These are phyloP conservation scores for Acanthosepion esculentum DNA, from an alignment of 2,888 invertebrate genomes.

Conservation along the genomic window DNA sequence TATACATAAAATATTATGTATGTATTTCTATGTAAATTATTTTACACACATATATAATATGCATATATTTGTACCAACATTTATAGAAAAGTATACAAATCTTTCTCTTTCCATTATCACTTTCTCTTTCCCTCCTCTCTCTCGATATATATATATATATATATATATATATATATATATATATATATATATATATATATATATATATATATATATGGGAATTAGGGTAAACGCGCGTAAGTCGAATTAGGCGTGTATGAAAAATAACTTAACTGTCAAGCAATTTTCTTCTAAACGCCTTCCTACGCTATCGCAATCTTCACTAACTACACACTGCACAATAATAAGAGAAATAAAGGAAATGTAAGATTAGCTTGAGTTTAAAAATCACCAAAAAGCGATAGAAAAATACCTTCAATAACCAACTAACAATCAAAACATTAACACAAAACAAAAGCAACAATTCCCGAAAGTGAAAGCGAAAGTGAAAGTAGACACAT, in stretches of 20 bases:
- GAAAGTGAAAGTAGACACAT: background rate
- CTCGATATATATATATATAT: too few species aligned
- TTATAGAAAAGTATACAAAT: too few species aligned
- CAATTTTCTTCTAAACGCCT: background rate
- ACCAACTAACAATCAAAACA: background rate
- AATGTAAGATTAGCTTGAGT: background rate
- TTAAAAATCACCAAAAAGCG: background rate
- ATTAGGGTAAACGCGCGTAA: background rate
- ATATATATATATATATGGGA: too few species aligned
- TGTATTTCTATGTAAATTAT: background rate
- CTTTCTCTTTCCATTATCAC: too few species aligned
- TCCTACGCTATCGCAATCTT: background rate
- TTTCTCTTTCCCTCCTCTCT: too few species aligned
- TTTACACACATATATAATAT: background rate
- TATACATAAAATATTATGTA: background rate
- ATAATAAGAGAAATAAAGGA: background rate
- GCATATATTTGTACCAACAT: too few species aligned
- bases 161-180: too few species aligned
- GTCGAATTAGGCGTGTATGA: background rate
- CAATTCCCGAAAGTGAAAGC: background rate
- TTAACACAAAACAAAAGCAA: background rate
- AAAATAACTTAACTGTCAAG: background rate
- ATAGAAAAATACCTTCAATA: background rate
- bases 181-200: too few species aligned
- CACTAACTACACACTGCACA: background rate